phyloP scores from a whole-genome alignment of 2,113 vertebrate species.

The Percopsis transmontana region DNA sequence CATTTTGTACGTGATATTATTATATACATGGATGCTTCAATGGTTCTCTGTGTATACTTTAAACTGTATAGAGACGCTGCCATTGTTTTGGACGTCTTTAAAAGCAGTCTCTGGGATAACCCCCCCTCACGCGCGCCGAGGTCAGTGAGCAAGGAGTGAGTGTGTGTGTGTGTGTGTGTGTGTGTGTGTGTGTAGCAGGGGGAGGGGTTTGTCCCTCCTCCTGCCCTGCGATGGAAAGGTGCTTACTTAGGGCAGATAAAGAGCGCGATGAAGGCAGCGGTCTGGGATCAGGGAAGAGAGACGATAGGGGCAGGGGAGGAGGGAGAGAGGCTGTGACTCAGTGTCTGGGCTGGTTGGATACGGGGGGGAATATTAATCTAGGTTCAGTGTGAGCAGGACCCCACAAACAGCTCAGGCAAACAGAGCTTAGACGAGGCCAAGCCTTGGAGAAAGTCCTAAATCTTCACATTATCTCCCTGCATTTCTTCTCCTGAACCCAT shows the following conservation, averaged over 20 bases:
- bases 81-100: too few relatives aligned
- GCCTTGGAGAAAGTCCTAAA: constrained; percentile 93
- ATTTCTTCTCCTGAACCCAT: constrained; percentile 92
- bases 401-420: constrained; percentile 89
- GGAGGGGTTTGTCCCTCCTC: constrained; percentile 72
- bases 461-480: constrained; percentile 95
- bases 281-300: constrained; percentile 87
- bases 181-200: constrained; percentile 40
- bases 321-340: constrained; percentile 77
- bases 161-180: background rate
- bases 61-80: too few relatives aligned
- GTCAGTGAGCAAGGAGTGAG: too few relatives aligned
- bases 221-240: constrained; percentile 81
- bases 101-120: too few relatives aligned
- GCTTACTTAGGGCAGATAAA: constrained; percentile 92
- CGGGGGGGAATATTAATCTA: constrained; percentile 98
- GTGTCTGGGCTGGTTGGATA: constrained; percentile 87
- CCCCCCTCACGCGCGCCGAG: too few relatives aligned
- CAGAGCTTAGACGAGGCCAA: constrained; percentile 92
- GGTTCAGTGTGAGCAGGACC: constrained; percentile 95
- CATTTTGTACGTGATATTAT: too few relatives aligned
- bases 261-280: constrained; percentile 88
- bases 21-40: too few relatives aligned
- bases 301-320: constrained; percentile 80
- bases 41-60: too few relatives aligned